These are phyloP conservation scores for Perca fluviatilis DNA, from an alignment of 2,113 vertebrate genomes.

Conservation along the genomic window DNA sequence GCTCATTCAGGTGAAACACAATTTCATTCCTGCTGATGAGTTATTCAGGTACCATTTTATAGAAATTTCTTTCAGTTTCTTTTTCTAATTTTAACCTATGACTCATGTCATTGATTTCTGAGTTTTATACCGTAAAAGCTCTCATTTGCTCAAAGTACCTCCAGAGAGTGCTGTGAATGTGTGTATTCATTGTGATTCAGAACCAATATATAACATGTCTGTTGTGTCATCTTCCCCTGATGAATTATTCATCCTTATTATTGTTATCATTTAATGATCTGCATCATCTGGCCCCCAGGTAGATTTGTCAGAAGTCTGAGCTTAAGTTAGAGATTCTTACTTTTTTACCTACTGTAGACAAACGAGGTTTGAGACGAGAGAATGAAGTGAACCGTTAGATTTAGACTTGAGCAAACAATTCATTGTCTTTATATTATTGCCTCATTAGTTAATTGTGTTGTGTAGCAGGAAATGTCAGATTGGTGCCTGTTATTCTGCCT, in stretches of 20 bases:
- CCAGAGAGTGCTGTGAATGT: not conserved
- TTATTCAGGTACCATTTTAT: conserved; percentile 17
- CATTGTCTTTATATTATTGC: conserved; percentile 30
- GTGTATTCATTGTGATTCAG: not conserved
- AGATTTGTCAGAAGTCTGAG: not conserved
- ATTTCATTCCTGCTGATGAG: conserved; percentile 21
- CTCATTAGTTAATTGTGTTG: conserved; percentile 36
- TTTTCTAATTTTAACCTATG: not conserved
- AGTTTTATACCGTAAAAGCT: not conserved
- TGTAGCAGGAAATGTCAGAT: conserved; percentile 58
- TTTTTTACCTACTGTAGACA: not conserved
- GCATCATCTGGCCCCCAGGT: not conserved
- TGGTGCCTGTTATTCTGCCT: conserved; percentile 10
- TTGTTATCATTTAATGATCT: not conserved
- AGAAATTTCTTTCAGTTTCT: not conserved
- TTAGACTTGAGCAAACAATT: not conserved
- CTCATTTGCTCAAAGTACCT: not conserved
- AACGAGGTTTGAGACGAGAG: not conserved
- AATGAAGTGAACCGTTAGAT: not conserved
- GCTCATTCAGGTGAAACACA: conserved; percentile 7
- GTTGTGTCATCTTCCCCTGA: not conserved
- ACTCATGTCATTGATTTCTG: conserved; percentile 6
- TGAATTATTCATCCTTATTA: conserved; percentile 12
- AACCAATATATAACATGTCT: not conserved
- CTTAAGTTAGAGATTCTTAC: not conserved